These are phyloP conservation scores for Tiaroga cobitis DNA, from an alignment of 2,797 vertebrate species.

Conservation along the genomic window DNA sequence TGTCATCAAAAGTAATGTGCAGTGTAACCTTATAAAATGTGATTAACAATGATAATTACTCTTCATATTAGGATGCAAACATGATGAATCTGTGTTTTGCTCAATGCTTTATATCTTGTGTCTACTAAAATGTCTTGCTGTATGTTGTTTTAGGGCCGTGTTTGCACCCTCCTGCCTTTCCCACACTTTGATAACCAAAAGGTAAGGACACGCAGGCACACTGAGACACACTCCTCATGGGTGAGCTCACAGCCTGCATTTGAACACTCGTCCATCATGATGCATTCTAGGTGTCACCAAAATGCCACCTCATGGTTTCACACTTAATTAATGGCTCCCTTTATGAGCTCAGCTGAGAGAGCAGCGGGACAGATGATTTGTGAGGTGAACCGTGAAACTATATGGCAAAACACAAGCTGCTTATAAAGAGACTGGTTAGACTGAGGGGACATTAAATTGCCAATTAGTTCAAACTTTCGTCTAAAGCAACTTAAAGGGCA, in stretches of 20 bases:
- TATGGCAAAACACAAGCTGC: not conserved
- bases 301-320: constrained; percentile 73
- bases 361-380: constrained; percentile 39
- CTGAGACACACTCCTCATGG: constrained; percentile 54
- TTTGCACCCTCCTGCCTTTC: constrained; percentile 87
- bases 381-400: constrained; percentile 43
- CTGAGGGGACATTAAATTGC: not conserved
- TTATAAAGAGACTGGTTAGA: not conserved
- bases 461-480: not conserved
- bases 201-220: constrained; percentile 71
- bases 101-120: not conserved
- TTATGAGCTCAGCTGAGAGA: constrained; percentile 20
- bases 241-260: constrained; percentile 73
- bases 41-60: not conserved
- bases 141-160: constrained; percentile 73
- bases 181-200: constrained; percentile 83
- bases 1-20: not conserved
- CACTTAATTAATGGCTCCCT: constrained; percentile 55
- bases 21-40: not conserved
- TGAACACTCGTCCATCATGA: constrained; percentile 65
- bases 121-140: not conserved
- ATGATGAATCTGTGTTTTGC: not conserved
- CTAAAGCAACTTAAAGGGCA: not conserved
- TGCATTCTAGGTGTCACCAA: constrained; percentile 71
- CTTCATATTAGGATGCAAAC: not conserved